These are phyloP conservation scores for Brachyistius frenatus DNA, from an alignment of 2,113 vertebrate genomes.

Conservation along the genomic window DNA sequence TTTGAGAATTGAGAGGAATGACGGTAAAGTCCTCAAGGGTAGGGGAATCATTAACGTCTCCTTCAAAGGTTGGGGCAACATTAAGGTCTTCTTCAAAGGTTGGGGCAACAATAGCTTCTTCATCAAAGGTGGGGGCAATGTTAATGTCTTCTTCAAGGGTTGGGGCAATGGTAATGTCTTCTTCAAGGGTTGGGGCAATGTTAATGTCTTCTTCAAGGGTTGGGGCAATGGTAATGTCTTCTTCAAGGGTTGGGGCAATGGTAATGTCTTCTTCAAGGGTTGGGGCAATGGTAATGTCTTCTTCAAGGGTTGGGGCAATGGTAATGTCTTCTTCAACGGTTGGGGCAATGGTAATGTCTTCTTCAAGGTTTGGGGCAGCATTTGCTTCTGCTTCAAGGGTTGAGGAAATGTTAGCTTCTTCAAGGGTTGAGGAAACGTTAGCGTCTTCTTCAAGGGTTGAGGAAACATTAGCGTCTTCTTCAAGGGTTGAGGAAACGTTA, in stretches of 20 bases:
- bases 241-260: neutral
- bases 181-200: neutral
- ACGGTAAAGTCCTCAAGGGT: conserved; percentile 43
- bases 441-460: neutral
- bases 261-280: neutral
- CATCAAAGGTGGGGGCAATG: neutral
- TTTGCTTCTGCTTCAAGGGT: neutral
- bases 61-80: neutral
- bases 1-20: conserved; percentile 63
- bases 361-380: neutral
- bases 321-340: neutral
- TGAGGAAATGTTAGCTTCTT: neutral
- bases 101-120: neutral
- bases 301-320: neutral
- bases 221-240: too few relatives aligned
- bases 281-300: neutral
- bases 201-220: neutral
- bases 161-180: neutral
- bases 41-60: neutral
- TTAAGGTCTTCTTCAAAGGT: conserved; percentile 4
- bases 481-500: conserved; percentile 2
- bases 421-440: neutral
- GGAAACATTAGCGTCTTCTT: neutral
- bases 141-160: conserved; percentile 1
- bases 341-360: neutral